Evolutionary conservation across 2,113 vertebrate species (phyloP), one percentile per base, ranked within the genome.

Genomic region (Cheirogaleus medius): DNA sequence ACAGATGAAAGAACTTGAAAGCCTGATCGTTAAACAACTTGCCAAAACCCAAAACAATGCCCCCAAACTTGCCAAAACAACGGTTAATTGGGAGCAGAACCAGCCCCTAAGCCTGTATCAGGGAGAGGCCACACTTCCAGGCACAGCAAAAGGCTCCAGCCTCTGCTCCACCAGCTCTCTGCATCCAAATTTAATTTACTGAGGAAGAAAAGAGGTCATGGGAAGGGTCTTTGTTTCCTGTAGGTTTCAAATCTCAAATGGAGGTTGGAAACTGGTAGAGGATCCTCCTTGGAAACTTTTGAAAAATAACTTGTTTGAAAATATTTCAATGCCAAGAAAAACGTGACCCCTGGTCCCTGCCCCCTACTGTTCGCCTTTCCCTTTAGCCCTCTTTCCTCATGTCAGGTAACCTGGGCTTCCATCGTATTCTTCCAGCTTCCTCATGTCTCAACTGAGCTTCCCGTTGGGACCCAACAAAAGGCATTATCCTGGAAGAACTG

Each of bases 131-230:
- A 47, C 39, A 68, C 73, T 95, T 54, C 14, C 88, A 95, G 92
- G 88, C 97, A 92, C 54, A 13, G 97, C 58, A 49, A 37, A 95
- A 69, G 94, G 49, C 97, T 88, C 91, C 63, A 49, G 90, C 44
- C 15, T 63, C 42, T 44, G 49, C 73, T 60, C 42, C 37, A 52
- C 90, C 90, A 95, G 66, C 71, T 83, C 73, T 78, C 64, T n/a
- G 74, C 39, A 58, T 97, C 91, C 98, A 95, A 84, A 94, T 93
- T 96, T 97, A 96, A 97, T 97, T 98, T 87, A 95, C 95, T 94
- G 87, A 98, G 97, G 97, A 97, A 97, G 96, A 96, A 92, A 93
- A 94, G 94, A 98, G 98, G 98, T 98, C 98, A 95, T 97, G 98
- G 95, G 98, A 98, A 98, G 97, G 95, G 94, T 93, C 97, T 94